Evolutionary conservation across 1,140 invertebrate genomes (phyloP), one percentile per base, ranked within the genome.

Genomic region (Myzus persicae): DNA sequence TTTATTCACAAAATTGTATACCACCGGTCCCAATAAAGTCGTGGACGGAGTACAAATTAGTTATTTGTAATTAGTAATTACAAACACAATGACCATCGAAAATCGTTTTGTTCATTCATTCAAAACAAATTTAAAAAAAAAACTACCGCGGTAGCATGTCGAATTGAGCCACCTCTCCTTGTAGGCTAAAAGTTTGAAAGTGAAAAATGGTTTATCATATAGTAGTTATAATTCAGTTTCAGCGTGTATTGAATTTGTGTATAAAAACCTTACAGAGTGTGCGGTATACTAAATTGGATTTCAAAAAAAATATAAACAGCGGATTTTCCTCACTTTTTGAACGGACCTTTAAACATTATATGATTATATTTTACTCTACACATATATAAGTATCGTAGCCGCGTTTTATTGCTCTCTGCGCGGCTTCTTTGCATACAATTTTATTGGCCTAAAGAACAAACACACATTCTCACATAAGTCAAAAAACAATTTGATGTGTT

Each of bases 121-220:
- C 59, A n/a, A 76, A 76, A 4, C 59, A n/a, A 76, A 76, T 5
- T 76, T n/a, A n/a, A 51, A 51, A 51, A 51, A n/a, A 76, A 76
- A 67, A n/a, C 31, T 76, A 20, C 59, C 11, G 31, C 59, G 14
- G 14, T 76, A n/a, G 59, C 59, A n/a, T 76, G 59, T n/a, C 59
- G n/a, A 76, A 76, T 76, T 76, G 59, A 76, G 14, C 31, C n/a
- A 18, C 48, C 48, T 51, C 14, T 20, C 48, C 48, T 51, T 22
- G 20, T 67, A n/a, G 31, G 59, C 59, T n/a, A n/a, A 5, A 76
- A n/a, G 14, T 76, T 67, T 76, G n/a, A 76, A 76, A 76, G 22
- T 18, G 59, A 76, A 76, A 76, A 76, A n/a, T 76, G 59, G n/a
- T 76, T 76, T 76, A 76, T 76, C 31, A n/a, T 76, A n/a, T 76